These are phyloP conservation scores for Thera britannica DNA, from an alignment of 2,888 invertebrate genomes.

Conservation along the genomic window DNA sequence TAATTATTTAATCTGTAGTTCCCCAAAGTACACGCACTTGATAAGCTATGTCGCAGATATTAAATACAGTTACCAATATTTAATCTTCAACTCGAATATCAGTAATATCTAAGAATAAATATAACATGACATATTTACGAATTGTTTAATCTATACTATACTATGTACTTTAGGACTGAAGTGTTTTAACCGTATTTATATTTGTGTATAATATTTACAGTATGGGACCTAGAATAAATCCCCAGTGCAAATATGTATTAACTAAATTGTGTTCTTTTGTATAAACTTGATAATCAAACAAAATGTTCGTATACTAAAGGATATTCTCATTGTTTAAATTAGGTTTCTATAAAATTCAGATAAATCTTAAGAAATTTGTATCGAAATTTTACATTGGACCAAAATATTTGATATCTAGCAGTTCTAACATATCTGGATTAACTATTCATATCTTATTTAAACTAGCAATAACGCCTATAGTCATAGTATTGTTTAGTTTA, in stretches of 20 bases:
- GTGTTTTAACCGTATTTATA: conserved; percentile 20
- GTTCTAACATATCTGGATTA: conserved; percentile 75
- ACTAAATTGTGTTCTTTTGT: conserved; percentile 4
- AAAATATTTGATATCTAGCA: conserved; percentile 66
- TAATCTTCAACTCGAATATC: conserved; percentile 22
- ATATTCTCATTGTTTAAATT: conserved; percentile 4
- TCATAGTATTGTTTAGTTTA: conserved; percentile 53
- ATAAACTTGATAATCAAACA: background rate
- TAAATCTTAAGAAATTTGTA: conserved; percentile 26
- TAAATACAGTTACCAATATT: conserved; percentile 27
- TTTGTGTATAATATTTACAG: conserved; percentile 16
- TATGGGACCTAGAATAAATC: conserved; percentile 20
- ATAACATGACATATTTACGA: conserved; percentile 7
- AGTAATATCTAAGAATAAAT: conserved; percentile 16
- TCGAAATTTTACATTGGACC: conserved; percentile 62
- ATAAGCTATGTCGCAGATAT: conserved; percentile 18
- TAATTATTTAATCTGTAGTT: background rate
- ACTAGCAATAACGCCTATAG: conserved; percentile 69
- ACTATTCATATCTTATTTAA: conserved; percentile 71
- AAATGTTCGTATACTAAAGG: background rate
- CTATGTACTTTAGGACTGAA: conserved; percentile 16
- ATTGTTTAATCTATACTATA: conserved; percentile 11
- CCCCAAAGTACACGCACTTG: conserved; percentile 15
- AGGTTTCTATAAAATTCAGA: conserved; percentile 9
- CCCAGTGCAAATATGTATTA: conserved; percentile 5